A percentile compares a stretch with the other conserved stretches of the same genome.
These are phyloP conservation scores for Zaprionus davidi DNA, from an alignment of 1,140 invertebrate species.

Conservation along the genomic window DNA sequence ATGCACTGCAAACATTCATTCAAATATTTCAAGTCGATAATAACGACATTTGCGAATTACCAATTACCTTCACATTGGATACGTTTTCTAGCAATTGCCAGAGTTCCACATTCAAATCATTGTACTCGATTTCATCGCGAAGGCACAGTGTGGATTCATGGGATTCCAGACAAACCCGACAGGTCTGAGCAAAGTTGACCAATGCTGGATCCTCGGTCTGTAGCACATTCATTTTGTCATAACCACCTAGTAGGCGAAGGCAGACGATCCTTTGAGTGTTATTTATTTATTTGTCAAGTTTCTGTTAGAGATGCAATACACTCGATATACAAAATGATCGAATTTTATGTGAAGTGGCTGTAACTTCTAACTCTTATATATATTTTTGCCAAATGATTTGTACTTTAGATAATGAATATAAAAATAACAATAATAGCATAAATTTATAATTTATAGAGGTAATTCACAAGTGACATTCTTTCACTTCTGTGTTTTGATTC, in stretches of 20 bases:
- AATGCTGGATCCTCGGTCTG: constrained; percentile 1
- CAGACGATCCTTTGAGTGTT: background rate
- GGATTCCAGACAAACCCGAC: constrained; percentile 63
- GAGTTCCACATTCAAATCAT: constrained; percentile 56
- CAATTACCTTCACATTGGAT: constrained; percentile 59
- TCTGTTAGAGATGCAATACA: background rate
- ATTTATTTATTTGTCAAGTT: constrained; percentile 23
- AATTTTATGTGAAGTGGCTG: background rate
- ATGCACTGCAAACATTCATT: constrained; percentile 10
- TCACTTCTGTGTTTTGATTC: no score
- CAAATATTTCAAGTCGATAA: background rate
- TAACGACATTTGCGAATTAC: background rate
- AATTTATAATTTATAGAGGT: no score
- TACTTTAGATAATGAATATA: no score
- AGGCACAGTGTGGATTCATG: constrained; percentile 53
- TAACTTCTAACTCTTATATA: no score
- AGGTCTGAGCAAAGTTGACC: constrained; percentile 31
- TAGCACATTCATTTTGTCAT: constrained; percentile 28
- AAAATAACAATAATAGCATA: no score
- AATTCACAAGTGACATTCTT: no score
- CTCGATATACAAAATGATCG: background rate
- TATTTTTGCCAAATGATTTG: no score
- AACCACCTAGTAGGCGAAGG: background rate
- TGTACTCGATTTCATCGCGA: constrained; percentile 66
- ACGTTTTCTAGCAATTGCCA: constrained; percentile 59